Evolutionary conservation across 2,888 invertebrate species (phyloP).

Genomic region (Cancer borealis): DNA sequence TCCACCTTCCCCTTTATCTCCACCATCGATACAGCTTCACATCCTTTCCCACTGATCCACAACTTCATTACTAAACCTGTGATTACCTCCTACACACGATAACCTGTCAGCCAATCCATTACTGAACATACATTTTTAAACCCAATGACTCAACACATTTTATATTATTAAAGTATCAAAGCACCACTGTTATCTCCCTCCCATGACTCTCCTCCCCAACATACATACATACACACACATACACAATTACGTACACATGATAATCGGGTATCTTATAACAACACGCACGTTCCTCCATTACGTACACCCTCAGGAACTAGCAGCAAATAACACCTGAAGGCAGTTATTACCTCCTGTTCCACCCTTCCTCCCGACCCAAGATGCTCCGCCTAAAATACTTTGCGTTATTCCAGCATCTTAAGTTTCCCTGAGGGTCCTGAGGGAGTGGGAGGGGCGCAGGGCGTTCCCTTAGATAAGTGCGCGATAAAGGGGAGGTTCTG

Average conservation of each 20-base stretch:
- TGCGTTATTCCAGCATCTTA: slow-evolving; percentile 5
- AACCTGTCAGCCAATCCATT: not conserved
- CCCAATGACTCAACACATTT: not conserved
- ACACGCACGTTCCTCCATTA: not conserved
- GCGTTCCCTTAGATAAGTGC: not conserved
- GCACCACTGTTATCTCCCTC: not conserved
- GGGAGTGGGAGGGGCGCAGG: not conserved
- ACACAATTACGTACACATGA: not conserved
- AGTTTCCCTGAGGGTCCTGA: not conserved
- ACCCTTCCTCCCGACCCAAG: not conserved
- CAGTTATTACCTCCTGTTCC: slow-evolving; percentile 17
- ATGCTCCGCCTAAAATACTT: not conserved
- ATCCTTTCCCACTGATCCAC: not conserved
- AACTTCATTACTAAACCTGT: not conserved
- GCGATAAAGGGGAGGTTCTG: not conserved
- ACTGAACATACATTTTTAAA: not conserved
- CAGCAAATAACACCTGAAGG: slow-evolving; percentile 8
- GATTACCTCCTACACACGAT: not conserved
- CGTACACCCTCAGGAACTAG: not conserved
- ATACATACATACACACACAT: not conserved
- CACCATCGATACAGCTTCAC: not conserved
- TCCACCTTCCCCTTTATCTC: not conserved
- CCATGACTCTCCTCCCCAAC: not conserved
- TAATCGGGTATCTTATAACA: slow-evolving; percentile 21
- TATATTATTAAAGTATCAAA: slow-evolving; percentile 2